Evolutionary conservation across 2,888 invertebrate species (phyloP).

Genomic region (Zygaena filipendulae): DNA sequence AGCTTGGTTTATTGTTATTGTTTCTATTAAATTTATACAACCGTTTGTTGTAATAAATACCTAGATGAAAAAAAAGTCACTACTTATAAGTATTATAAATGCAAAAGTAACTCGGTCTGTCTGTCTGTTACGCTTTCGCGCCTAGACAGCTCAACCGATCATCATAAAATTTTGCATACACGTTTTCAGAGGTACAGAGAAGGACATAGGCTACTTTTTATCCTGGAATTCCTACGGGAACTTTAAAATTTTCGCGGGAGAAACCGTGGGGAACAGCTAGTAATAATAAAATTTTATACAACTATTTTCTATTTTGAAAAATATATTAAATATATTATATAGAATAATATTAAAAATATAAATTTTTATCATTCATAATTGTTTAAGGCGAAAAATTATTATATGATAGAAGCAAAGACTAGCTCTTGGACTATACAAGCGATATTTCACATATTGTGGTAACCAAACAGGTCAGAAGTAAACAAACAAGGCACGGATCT

Average conservation of each 20-base stretch:
- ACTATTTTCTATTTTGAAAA: too few species aligned
- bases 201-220: not conserved
- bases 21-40: too few species aligned
- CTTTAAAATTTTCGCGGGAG: too few species aligned
- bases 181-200: not conserved
- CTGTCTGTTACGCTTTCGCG: not conserved
- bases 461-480: constrained; percentile 29
- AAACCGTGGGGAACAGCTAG: too few species aligned
- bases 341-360: too few species aligned
- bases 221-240: too few species aligned
- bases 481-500: constrained; percentile 31
- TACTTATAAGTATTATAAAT: not conserved
- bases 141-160: not conserved
- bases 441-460: too few species aligned
- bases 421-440: constrained; percentile 23
- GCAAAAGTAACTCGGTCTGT: not conserved
- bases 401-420: constrained; percentile 14
- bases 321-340: too few species aligned
- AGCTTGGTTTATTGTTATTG: too few species aligned
- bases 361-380: not conserved
- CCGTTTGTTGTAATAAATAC: too few species aligned
- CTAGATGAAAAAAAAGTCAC: not conserved
- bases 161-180: not conserved
- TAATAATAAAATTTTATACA: too few species aligned
- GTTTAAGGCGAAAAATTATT: not conserved